Conservation (phyloP, 2,113 vertebrate genomes). For the Spea bombifrons region DNA sequence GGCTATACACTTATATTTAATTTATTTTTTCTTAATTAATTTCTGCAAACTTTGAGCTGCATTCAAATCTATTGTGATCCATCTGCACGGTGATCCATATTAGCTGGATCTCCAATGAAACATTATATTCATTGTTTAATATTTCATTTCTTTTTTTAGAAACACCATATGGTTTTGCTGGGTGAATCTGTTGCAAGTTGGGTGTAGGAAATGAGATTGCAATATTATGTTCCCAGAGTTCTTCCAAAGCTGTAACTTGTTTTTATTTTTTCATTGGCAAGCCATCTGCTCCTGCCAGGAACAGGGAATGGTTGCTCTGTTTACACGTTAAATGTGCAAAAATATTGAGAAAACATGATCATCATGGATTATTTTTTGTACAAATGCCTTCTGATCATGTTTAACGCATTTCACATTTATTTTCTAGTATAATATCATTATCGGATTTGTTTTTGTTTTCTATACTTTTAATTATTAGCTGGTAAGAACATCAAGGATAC, state of each 20-base stretch:
- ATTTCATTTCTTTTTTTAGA: not conserved
- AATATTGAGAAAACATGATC: not conserved
- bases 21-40: too few relatives aligned
- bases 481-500: too few relatives aligned
- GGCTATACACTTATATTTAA: too few relatives aligned
- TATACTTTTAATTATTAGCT: too few relatives aligned
- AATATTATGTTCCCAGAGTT: not conserved
- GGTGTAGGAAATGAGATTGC: not conserved
- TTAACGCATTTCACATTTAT: not conserved
- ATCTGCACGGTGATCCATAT: too few relatives aligned
- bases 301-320: not conserved
- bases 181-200: conserved; percentile 1
- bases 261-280: not conserved
- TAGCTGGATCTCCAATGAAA: not conserved
- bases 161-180: conserved; percentile 15
- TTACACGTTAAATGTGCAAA: not conserved
- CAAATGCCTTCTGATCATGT: not conserved
- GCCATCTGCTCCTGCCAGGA: not conserved
- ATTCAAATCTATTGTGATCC: too few relatives aligned
- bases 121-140: not conserved
- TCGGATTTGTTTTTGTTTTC: too few relatives aligned
- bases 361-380: not conserved
- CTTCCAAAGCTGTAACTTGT: not conserved
- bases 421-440: too few relatives aligned
- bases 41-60: too few relatives aligned